Base-by-base conservation (phyloP, 2,888 invertebrate genomes). In the Argyra leucocephala region DNA sequence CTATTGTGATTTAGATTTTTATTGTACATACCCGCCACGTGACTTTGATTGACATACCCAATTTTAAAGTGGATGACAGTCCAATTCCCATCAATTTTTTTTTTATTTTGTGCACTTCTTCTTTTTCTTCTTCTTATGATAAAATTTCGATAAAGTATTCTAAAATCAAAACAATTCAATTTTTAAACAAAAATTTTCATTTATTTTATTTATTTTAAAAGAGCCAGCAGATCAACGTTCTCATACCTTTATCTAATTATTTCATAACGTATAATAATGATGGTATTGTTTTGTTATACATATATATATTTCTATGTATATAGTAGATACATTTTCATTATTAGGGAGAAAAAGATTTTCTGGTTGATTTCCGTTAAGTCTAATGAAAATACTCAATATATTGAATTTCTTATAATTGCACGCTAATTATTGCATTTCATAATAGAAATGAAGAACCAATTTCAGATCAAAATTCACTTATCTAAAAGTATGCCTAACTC, bases 31-130 rank as follows among this genome's bases (percentile, higher is more conserved):
- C 15, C 9, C 5, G 48, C 48, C 48, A 48, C 48, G 48, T 48
- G 48, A 48, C 48, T 18, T 18, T 48, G 48, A 48, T 48, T 48
- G 48, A 48, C 48, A 48, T 48, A 18, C 15, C 48, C 48, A 48
- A 48, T 48, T 48, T 48, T 48, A 48, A 48, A 48, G 48, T 48
- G 18, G 12, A 48, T 48, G 48, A 48, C 48, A 48, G 48, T n/a
- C 18, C n/a, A 48, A 18, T 48, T 48, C 48, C 48, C 48, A 48
- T 48, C 48, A 48, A 48, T 48, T 3, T 15, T 48, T 5, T 9
- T 10, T 9, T 15, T 37, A 10, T 37, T 37, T 37, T 15, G 3
- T 15, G 15, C 5, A 37, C n/a, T n/a, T n/a, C n/a, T n/a, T n/a
- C n/a, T n/a, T n/a, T n/a, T n/a, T n/a, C n/a, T n/a, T n/a, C n/a